Evolutionary conservation across 2,113 vertebrate species (phyloP).

Genomic region (Malaclemys terrapin): DNA sequence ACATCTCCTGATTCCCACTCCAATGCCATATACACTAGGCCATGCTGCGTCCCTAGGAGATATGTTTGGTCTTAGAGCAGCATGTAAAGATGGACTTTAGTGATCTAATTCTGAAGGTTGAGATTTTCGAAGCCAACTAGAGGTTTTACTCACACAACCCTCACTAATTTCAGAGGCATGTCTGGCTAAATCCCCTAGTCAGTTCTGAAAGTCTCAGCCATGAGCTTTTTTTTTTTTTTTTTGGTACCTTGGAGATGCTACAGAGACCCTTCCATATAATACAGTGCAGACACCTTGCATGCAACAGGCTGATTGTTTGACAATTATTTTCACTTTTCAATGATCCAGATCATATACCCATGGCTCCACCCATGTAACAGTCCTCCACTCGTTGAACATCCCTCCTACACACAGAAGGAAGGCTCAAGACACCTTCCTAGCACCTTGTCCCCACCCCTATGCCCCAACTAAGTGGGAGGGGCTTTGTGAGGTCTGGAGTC

Average conservation of each 20-base stretch:
- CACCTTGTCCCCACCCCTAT: neutral
- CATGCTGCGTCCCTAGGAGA: neutral
- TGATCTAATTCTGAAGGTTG: constrained; percentile 51
- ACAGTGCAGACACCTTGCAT: neutral
- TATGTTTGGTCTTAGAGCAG: neutral
- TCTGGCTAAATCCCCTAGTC: neutral
- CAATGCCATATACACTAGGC: neutral
- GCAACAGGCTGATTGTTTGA: constrained; percentile 5
- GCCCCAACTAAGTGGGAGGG: neutral
- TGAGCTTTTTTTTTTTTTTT: neutral
- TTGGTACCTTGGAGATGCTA: neutral
- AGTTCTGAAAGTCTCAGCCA: neutral
- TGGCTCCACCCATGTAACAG: accelerated
- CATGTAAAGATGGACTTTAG: constrained; percentile 47
- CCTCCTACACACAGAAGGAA: neutral
- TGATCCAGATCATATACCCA: neutral
- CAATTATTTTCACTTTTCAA: neutral
- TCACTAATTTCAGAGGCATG: constrained; percentile 24
- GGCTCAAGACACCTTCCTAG: neutral
- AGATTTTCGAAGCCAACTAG: constrained; percentile 55
- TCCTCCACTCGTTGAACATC: neutral
- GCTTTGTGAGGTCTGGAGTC: neutral
- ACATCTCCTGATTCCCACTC: neutral
- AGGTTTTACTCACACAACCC: constrained; percentile 36
- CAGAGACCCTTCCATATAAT: neutral